Evolutionary conservation across 1,140 invertebrate species (phyloP).

Genomic region (Drosophila prosaltans): DNA sequence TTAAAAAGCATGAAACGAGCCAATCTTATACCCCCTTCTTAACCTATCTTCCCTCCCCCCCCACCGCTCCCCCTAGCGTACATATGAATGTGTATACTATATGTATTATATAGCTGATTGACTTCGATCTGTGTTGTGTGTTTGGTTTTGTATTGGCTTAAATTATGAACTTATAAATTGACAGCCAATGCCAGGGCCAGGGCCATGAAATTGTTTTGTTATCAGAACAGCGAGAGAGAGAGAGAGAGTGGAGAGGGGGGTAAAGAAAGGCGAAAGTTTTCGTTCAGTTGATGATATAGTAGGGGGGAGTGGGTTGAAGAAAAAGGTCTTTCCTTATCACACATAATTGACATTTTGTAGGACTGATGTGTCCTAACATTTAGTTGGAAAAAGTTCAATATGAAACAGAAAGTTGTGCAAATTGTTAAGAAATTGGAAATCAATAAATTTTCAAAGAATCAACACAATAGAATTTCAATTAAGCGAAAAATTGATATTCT

Average conservation of each 20-base stretch:
- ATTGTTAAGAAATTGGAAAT: no score
- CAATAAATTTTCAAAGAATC: no score
- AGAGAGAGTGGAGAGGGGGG: not conserved
- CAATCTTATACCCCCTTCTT: slow-evolving; percentile 12
- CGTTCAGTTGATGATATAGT: slow-evolving; percentile 8
- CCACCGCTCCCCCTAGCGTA: slow-evolving; percentile 7
- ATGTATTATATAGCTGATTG: slow-evolving; percentile 74
- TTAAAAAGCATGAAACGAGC: slow-evolving; percentile 73
- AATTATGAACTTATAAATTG: slow-evolving; percentile 77
- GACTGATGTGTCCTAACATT: not conserved
- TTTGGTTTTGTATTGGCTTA: slow-evolving; percentile 56
- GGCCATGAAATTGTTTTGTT: slow-evolving; percentile 22
- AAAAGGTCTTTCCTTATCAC: slow-evolving; percentile 11
- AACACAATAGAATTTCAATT: no score
- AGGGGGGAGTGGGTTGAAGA: not conserved
- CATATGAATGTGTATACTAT: slow-evolving; percentile 20
- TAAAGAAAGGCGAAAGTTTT: slow-evolving; percentile 10
- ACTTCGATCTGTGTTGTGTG: slow-evolving; percentile 54
- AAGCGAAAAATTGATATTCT: no score
- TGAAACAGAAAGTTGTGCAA: no score
- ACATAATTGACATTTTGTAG: slow-evolving; percentile 48
- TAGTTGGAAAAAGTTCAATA: no score
- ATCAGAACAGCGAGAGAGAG: not conserved
- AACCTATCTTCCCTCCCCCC: slow-evolving; percentile 4
- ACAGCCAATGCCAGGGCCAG: slow-evolving; percentile 42